Evolutionary conservation across 2,888 invertebrate genomes (phyloP).

Genomic region (Meteorus colon): DNA sequence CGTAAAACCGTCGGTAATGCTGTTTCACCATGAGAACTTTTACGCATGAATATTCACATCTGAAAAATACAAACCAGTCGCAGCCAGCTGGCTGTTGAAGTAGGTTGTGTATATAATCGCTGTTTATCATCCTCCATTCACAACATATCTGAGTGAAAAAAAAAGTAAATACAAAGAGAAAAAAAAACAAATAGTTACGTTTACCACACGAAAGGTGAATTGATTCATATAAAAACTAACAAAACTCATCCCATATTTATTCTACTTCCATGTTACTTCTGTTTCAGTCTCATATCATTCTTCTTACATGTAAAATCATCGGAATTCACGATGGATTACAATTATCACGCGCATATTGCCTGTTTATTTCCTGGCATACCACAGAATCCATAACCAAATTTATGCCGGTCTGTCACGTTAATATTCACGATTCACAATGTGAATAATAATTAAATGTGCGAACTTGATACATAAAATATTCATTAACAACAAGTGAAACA

Average conservation of each 20-base stretch:
- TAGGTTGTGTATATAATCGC: background rate
- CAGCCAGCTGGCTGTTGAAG: background rate
- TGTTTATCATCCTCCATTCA: background rate
- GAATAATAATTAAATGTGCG: background rate
- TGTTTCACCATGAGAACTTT: background rate
- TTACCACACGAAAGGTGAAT: too few species aligned
- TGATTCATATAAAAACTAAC: too few species aligned
- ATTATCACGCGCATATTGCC: background rate
- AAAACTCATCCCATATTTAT: too few species aligned
- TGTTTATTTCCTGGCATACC: background rate
- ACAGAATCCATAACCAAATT: constrained; percentile 13
- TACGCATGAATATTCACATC: background rate
- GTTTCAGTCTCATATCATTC: background rate
- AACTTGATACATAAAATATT: too few species aligned
- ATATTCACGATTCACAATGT: background rate
- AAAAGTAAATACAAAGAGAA: background rate
- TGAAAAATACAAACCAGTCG: background rate
- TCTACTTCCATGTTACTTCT: background rate
- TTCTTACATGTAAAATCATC: too few species aligned
- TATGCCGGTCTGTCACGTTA: background rate
- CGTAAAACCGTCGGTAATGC: background rate
- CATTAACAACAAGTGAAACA: too few species aligned
- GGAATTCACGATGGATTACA: background rate
- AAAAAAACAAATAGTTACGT: background rate
- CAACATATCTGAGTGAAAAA: background rate